Conservation (phyloP, 2,797 vertebrate species). For the Distichodus sexfasciatus region DNA sequence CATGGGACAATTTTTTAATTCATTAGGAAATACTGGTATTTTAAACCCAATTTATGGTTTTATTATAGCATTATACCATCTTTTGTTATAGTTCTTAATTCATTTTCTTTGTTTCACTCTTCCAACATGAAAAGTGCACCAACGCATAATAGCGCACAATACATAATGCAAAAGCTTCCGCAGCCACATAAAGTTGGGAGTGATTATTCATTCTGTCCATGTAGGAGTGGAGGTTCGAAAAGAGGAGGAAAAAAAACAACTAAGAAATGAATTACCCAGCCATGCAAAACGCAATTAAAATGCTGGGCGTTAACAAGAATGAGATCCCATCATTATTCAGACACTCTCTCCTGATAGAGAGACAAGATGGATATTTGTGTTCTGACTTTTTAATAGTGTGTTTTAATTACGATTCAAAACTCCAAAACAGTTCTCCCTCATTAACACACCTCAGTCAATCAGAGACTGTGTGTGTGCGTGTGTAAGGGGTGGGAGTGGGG, state of each 20-base stretch:
- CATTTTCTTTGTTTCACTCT: neutral
- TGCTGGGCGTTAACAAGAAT: conserved; percentile 9
- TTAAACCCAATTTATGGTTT: neutral
- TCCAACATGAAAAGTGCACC: neutral
- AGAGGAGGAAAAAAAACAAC: neutral
- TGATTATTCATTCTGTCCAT: conserved; percentile 19
- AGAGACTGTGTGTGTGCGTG: neutral
- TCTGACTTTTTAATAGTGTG: conserved; percentile 17
- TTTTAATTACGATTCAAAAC: conserved; percentile 15
- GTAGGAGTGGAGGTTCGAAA: neutral
- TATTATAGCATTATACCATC: neutral
- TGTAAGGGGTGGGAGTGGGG: neutral
- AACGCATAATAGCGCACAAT: neutral
- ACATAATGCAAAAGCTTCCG: conserved; percentile 15
- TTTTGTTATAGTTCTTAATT: neutral
- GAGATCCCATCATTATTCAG: conserved; percentile 13
- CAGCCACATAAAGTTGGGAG: neutral
- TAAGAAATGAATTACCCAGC: conserved; percentile 21
- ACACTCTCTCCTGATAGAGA: conserved; percentile 17
- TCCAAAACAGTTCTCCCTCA: conserved; percentile 6
- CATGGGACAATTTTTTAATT: no score
- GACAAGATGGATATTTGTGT: conserved; percentile 23
- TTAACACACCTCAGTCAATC: neutral
- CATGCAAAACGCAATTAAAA: conserved; percentile 23
- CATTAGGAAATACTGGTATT: no score